These are phyloP conservation scores for Istiophorus platypterus DNA, from an alignment of 2,113 vertebrate genomes.

Conservation along the genomic window DNA sequence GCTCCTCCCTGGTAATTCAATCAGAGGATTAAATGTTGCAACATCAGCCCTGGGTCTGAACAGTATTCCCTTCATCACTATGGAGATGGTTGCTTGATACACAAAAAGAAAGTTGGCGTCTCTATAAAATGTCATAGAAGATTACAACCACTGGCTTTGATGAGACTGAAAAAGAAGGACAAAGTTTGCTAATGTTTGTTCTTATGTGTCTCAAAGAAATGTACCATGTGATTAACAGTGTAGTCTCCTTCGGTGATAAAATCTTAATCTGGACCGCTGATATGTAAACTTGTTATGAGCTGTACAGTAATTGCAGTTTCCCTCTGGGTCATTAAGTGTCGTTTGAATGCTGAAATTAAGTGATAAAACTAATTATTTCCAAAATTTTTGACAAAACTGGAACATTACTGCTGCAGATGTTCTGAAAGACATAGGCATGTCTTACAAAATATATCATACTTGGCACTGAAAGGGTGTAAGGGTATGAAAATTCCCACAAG, in stretches of 20 bases:
- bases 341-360: conserved; percentile 8
- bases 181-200: conserved; percentile 21
- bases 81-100: conserved; percentile 63
- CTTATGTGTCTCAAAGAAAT: conserved; percentile 15
- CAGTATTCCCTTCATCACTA: conserved; percentile 45
- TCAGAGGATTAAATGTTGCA: conserved; percentile 77
- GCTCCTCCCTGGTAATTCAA: conserved; percentile 74
- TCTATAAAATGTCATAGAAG: conserved; percentile 45
- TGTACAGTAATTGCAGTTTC: neutral
- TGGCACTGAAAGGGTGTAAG: neutral
- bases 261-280: neutral
- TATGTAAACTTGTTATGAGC: neutral
- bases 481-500: neutral
- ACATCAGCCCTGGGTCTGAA: conserved; percentile 67
- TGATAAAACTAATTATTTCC: conserved; percentile 1
- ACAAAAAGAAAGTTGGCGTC: conserved; percentile 55
- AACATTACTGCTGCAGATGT: neutral
- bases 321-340: neutral
- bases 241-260: neutral
- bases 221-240: neutral
- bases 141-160: conserved; percentile 21
- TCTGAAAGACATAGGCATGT: neutral
- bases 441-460: neutral
- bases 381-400: conserved; percentile 9
- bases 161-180: conserved; percentile 15